Evolutionary conservation across 1,140 invertebrate species (phyloP), one percentile per base, ranked within the genome.

Genomic region (Dryas iulia): DNA sequence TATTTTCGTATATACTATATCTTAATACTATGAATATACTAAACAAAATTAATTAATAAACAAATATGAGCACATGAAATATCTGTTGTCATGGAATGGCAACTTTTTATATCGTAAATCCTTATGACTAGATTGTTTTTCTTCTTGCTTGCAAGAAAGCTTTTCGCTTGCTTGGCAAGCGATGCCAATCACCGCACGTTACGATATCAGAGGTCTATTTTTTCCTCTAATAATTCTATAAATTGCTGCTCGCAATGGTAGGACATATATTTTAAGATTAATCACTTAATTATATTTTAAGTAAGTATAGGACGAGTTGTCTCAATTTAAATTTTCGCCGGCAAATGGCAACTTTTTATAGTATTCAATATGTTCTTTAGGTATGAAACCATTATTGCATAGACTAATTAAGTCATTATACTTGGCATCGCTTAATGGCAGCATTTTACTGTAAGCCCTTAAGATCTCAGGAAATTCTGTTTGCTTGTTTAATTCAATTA

Each of bases 341-440:
- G 21, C 8, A 47, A 14, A 18, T 3, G 39, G 39, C 14, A 56
- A 56, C 24, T 24, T 18, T 14, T 56, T 56, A 56, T 56, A 56
- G 25, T 25, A 56, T 6, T 56, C 24, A n/a, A 26, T 56, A 56
- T 56, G 25, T 0, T 56, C n/a, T n/a, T 56, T 26, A 26, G 53
- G 53, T 25, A 56, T 56, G n/a, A 26, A 24, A 25, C 53, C 53
- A 56, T 25, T 24, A n/a, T 56, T 23, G n/a, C 53, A 56, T 56
- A 56, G n/a, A 56, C 24, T 25, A 0, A 56, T 56, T 56, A 56
- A 56, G n/a, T 56, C 53, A 5, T 56, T 56, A 26, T 56, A 56
- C n/a, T 56, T 56, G n/a, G 24, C 24, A 12, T 26, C 11, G 7
- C 24, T 56, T 14, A 56, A n/a, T 25, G 53, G 53, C 24, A 56